Evolutionary conservation across 2,888 invertebrate species (phyloP).

Genomic region (Heliconius aoede): DNA sequence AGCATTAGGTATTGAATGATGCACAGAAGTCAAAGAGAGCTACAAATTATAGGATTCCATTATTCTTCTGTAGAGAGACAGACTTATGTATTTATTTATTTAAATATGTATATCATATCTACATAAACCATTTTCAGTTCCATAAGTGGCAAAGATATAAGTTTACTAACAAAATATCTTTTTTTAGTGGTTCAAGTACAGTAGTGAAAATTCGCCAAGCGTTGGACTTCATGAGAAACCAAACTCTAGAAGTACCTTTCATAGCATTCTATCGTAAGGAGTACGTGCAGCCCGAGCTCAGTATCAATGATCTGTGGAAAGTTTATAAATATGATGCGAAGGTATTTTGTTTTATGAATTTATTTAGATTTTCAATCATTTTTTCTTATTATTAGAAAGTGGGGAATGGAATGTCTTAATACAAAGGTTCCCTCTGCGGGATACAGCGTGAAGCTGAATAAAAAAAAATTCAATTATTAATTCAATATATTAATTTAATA

Average conservation of each 20-base stretch:
- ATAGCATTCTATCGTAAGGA: constrained; percentile 99
- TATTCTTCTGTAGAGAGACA: too few species aligned
- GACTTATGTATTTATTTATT: not conserved
- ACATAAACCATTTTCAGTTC: not conserved
- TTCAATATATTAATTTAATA: too few species aligned
- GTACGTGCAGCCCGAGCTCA: constrained; percentile 96
- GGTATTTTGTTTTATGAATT: constrained; percentile 64
- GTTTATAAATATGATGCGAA: constrained; percentile 98
- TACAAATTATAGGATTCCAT: too few species aligned
- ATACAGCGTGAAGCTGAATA: too few species aligned
- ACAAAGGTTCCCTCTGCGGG: too few species aligned
- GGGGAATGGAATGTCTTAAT: too few species aligned
- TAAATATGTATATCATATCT: not conserved
- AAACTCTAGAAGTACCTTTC: constrained; percentile 98
- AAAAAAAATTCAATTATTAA: too few species aligned
- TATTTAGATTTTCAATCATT: not conserved
- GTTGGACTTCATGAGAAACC: constrained; percentile 97
- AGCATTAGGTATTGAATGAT: too few species aligned
- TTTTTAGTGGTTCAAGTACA: constrained; percentile 84
- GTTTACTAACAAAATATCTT: not conserved
- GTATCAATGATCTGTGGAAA: constrained; percentile 98
- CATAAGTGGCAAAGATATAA: not conserved
- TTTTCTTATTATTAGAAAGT: too few species aligned
- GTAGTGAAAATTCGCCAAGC: constrained; percentile 96
- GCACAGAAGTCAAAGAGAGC: too few species aligned